phyloP scores from a whole-genome alignment of 2,113 vertebrate species.

The Sebastes schlegelii region DNA sequence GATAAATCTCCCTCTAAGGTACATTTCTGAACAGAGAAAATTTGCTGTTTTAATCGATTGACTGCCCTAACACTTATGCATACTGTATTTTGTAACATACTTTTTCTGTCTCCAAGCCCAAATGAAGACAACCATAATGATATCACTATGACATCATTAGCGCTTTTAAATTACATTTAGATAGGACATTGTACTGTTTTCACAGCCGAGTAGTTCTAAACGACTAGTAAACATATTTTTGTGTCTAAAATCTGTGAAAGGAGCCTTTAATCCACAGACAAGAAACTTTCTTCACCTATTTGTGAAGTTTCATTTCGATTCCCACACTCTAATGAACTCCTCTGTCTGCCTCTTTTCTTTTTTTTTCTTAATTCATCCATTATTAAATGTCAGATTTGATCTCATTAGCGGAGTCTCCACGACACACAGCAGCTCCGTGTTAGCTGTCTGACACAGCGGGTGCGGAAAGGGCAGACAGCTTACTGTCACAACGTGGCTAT shows the following conservation, averaged over 20 bases:
- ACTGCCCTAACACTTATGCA: background rate
- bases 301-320: background rate
- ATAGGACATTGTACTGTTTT: background rate
- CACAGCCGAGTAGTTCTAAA: background rate
- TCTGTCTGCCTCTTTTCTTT: background rate
- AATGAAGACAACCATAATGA: background rate
- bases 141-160: too few relatives aligned
- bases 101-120: background rate
- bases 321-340: background rate
- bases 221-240: too few relatives aligned
- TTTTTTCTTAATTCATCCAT: slow-evolving; percentile 33
- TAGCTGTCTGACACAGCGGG: slow-evolving; percentile 25
- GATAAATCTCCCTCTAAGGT: too few relatives aligned
- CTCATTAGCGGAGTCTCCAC: slow-evolving; percentile 37
- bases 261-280: background rate
- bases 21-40: too few relatives aligned
- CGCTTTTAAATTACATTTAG: background rate
- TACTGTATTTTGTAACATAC: background rate
- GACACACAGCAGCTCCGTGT: slow-evolving; percentile 2
- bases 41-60: too few relatives aligned
- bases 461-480: slow-evolving; percentile 24
- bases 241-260: background rate
- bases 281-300: background rate
- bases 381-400: slow-evolving; percentile 39
- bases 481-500: slow-evolving; percentile 33